These are phyloP conservation scores for Onthophagus taurus DNA, from an alignment of 1,140 invertebrate species.

Conservation along the genomic window DNA sequence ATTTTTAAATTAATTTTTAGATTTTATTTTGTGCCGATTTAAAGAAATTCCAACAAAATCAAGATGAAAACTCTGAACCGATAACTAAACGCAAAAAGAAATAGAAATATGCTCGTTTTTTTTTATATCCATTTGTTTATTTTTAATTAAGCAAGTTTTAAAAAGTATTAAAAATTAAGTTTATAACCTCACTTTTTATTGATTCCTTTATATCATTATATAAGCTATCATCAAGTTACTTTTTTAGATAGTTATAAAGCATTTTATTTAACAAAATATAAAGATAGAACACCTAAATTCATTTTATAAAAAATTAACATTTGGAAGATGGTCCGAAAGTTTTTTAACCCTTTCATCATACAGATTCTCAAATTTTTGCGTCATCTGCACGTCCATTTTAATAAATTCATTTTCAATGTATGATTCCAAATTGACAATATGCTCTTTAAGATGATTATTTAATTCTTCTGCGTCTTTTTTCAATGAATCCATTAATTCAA, in stretches of 20 bases:
- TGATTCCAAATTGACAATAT: not conserved
- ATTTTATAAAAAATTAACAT: no score
- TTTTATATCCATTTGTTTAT: constrained; percentile 1
- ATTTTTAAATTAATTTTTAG: constrained; percentile 38
- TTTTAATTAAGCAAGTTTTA: no score
- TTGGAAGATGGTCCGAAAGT: no score
- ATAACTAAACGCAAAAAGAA: constrained; percentile 8
- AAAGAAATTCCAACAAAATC: constrained; percentile 50
- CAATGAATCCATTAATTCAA: not conserved
- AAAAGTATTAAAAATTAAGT: not conserved
- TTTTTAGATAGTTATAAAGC: no score
- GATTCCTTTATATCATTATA: no score
- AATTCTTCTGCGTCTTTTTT: not conserved
- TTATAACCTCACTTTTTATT: constrained; percentile 7
- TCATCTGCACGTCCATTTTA: constrained; percentile 6
- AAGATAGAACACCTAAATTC: no score
- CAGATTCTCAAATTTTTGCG: no score
- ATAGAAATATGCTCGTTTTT: not conserved
- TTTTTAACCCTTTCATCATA: no score
- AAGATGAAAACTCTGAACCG: constrained; percentile 4
- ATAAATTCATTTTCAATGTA: constrained; percentile 6
- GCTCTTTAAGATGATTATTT: constrained; percentile 5
- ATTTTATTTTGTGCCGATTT: constrained; percentile 69
- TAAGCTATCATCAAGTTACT: no score
- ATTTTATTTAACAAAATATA: no score